A percentile compares a stretch with the other conserved stretches of the same genome.
phyloP scores from a whole-genome alignment of 92 coral and sea anemone genomes.

The Heteractis magnifica region DNA sequence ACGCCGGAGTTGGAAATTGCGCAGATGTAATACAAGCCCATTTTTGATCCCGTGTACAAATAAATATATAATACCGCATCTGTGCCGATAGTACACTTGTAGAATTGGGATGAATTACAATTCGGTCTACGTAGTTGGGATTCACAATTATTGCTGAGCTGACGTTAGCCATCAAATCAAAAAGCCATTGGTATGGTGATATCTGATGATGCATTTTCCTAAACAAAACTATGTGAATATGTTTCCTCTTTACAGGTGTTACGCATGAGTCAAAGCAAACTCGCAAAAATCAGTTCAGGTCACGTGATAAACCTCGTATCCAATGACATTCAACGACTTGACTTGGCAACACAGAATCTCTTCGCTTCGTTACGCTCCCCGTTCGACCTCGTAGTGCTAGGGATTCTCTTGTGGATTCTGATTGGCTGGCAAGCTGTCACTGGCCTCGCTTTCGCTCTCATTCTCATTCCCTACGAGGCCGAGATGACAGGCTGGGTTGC shows the following conservation, averaged over 20 bases:
- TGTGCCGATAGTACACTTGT: too few relatives aligned
- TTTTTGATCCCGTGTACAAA: too few relatives aligned
- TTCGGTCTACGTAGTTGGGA: too few relatives aligned
- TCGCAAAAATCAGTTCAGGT: constrained; percentile 89
- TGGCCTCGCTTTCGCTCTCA: constrained; percentile 84
- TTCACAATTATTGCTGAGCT: too few relatives aligned
- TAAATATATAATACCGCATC: too few relatives aligned
- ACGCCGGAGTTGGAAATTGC: too few relatives aligned
- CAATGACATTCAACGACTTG: constrained; percentile 91
- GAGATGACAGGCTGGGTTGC: constrained; percentile 99
- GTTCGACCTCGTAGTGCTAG: constrained; percentile 78
- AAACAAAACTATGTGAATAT: neutral
- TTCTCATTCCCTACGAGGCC: constrained; percentile 92
- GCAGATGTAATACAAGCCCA: too few relatives aligned
- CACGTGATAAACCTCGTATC: constrained; percentile 90
- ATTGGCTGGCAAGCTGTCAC: constrained; percentile 98
- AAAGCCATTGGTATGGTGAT: too few relatives aligned
- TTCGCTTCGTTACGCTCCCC: constrained; percentile 90
- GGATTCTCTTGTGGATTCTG: constrained; percentile 71
- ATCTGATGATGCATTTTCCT: neutral
- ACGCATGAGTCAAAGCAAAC: constrained; percentile 87
- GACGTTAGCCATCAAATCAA: too few relatives aligned
- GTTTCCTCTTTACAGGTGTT: constrained; percentile 49
- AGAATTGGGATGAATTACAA: too few relatives aligned
- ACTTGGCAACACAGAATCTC: constrained; percentile 85